These are phyloP conservation scores for Eupithecia pulchellata DNA, from an alignment of 2,888 invertebrate species.

Conservation along the genomic window DNA sequence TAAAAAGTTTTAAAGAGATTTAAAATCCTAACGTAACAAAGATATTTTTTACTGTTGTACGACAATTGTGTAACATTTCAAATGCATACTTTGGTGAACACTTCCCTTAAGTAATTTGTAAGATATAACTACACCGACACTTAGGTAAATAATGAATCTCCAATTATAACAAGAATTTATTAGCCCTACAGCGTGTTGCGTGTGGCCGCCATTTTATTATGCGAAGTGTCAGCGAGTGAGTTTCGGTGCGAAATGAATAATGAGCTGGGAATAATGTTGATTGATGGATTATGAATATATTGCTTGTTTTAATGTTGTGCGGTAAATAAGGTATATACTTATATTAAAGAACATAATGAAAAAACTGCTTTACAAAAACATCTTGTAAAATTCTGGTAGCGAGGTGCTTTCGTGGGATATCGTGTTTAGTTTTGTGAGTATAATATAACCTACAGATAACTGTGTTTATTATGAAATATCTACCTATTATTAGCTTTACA, in stretches of 20 bases:
- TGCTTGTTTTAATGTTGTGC: constrained; percentile 14
- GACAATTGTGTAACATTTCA: neutral
- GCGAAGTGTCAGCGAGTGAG: constrained; percentile 51
- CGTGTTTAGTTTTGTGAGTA: too few relatives aligned
- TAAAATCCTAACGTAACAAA: neutral
- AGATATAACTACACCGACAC: constrained; percentile 59
- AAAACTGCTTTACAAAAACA: too few relatives aligned
- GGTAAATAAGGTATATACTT: neutral
- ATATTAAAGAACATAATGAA: neutral
- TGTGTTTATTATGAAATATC: neutral
- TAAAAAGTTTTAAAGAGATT: neutral
- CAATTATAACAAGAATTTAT: constrained; percentile 56
- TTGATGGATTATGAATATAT: constrained; percentile 46
- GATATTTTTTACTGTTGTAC: neutral
- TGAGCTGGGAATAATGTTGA: constrained; percentile 49
- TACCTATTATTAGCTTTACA: neutral
- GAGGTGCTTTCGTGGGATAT: too few relatives aligned
- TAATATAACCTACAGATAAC: too few relatives aligned
- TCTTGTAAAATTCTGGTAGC: too few relatives aligned
- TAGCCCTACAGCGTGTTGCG: constrained; percentile 48
- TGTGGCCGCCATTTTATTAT: constrained; percentile 55
- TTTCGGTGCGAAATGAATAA: constrained; percentile 57
- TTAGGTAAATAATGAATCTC: constrained; percentile 59
- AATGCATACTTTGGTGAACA: neutral
- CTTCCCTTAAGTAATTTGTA: constrained; percentile 33